Conservation (phyloP, 2,113 vertebrate genomes). For the Heterochromis multidens region DNA sequence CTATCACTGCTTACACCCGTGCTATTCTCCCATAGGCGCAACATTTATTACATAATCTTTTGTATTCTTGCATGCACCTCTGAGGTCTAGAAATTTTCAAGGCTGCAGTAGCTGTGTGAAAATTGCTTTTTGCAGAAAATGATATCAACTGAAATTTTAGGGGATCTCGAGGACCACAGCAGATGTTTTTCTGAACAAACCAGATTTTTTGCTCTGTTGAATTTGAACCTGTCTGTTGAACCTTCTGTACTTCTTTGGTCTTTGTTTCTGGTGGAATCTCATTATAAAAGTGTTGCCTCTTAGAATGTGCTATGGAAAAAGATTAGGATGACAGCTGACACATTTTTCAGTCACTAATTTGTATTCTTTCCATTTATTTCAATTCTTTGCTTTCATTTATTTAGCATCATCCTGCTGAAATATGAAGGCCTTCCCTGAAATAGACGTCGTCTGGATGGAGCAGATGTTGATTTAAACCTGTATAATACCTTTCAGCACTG, state of each 20-base stretch:
- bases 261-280: not conserved
- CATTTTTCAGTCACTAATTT: not conserved
- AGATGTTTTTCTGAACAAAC: not conserved
- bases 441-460: too few relatives aligned
- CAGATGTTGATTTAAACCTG: too few relatives aligned
- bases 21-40: too few relatives aligned
- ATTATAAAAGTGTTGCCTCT: not conserved
- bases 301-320: not conserved
- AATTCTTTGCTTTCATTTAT: not conserved
- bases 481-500: too few relatives aligned
- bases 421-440: too few relatives aligned
- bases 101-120: too few relatives aligned
- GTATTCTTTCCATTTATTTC: fast-evolving
- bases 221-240: not conserved
- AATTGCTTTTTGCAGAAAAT: too few relatives aligned
- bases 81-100: too few relatives aligned
- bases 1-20: too few relatives aligned
- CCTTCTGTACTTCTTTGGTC: not conserved
- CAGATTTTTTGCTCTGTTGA: not conserved
- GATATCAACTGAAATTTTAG: too few relatives aligned
- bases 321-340: not conserved
- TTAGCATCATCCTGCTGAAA: not conserved
- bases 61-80: too few relatives aligned
- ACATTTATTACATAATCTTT: too few relatives aligned
- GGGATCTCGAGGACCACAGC: not conserved